phyloP scores from a whole-genome alignment of 2,888 invertebrate species.

The Hemistola chrysoprasaria region DNA sequence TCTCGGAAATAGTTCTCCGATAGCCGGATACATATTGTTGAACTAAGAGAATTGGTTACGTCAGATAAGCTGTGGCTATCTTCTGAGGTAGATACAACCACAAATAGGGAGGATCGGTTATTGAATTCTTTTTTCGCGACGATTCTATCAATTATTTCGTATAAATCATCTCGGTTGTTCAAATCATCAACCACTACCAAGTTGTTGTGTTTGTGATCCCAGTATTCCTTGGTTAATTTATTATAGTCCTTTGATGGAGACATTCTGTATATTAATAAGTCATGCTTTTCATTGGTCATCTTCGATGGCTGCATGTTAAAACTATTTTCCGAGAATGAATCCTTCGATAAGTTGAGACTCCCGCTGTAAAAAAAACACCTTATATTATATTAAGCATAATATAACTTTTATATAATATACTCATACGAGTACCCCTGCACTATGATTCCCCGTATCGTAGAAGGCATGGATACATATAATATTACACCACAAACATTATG shows the following conservation, averaged over 20 bases:
- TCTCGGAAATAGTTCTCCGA: conserved; percentile 32
- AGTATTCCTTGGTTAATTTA: conserved; percentile 1
- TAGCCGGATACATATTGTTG: conserved; percentile 40
- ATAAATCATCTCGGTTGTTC: conserved; percentile 30
- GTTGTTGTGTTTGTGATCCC: conserved; percentile 14
- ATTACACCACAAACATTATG: too few species aligned
- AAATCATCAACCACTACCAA: conserved; percentile 36
- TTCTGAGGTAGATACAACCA: conserved; percentile 45
- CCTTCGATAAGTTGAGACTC: not conserved
- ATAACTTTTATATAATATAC: not conserved
- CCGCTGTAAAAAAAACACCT: conserved; percentile 15
- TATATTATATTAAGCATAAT: not conserved
- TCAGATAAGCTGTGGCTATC: conserved; percentile 29
- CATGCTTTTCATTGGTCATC: conserved; percentile 9
- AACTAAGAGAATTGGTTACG: conserved; percentile 29
- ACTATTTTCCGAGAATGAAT: not conserved
- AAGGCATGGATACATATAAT: too few species aligned
- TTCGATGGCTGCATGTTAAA: conserved; percentile 2
- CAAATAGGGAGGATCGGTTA: conserved; percentile 42
- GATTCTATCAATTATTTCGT: conserved; percentile 36
- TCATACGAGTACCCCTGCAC: not conserved
- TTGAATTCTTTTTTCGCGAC: conserved; percentile 29
- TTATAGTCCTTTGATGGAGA: conserved; percentile 15
- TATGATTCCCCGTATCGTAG: not conserved
- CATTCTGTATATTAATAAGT: conserved; percentile 26